Evolutionary conservation across 2,888 invertebrate species (phyloP).

Genomic region (Calameuta pallipes): DNA sequence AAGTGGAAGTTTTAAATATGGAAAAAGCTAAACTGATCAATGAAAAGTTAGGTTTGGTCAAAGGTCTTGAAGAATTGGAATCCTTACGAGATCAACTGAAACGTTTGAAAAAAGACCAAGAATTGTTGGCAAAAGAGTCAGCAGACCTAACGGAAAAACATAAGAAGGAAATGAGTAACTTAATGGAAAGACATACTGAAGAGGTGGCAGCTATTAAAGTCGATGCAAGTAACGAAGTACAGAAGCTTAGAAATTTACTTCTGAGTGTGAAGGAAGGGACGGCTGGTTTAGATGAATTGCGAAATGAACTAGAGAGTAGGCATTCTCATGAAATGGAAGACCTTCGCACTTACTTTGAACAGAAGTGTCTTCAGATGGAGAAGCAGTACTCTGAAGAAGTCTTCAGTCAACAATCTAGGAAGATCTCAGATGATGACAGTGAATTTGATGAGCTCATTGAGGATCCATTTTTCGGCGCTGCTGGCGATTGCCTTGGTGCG

Average conservation of each 20-base stretch:
- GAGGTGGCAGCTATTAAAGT: slow-evolving; percentile 43
- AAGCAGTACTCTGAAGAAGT: slow-evolving; percentile 81
- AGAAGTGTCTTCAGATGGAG: slow-evolving; percentile 83
- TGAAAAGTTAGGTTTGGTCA: slow-evolving; percentile 38
- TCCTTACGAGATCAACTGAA: slow-evolving; percentile 37
- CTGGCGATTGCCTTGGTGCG: slow-evolving; percentile 46
- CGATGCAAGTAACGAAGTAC: slow-evolving; percentile 62
- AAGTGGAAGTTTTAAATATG: slow-evolving; percentile 8
- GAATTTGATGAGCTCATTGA: slow-evolving; percentile 65
- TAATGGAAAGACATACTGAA: slow-evolving; percentile 39
- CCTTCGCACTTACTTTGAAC: slow-evolving; percentile 81
- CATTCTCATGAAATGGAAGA: slow-evolving; percentile 84
- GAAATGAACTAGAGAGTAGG: slow-evolving; percentile 73
- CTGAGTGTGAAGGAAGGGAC: slow-evolving; percentile 71
- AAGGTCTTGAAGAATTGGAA: slow-evolving; percentile 30
- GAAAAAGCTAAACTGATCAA: slow-evolving; percentile 18
- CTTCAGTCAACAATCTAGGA: slow-evolving; percentile 75
- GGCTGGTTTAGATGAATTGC: slow-evolving; percentile 70
- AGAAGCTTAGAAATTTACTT: slow-evolving; percentile 69
- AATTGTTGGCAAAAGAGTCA: slow-evolving; percentile 39
- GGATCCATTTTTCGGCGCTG: slow-evolving; percentile 58
- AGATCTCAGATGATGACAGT: slow-evolving; percentile 67
- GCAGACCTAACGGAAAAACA: slow-evolving; percentile 37
- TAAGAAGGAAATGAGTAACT: slow-evolving; percentile 34
- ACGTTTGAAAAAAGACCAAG: slow-evolving; percentile 44